phyloP scores from a whole-genome alignment of 2,888 invertebrate genomes.

The Globia sparganii region DNA sequence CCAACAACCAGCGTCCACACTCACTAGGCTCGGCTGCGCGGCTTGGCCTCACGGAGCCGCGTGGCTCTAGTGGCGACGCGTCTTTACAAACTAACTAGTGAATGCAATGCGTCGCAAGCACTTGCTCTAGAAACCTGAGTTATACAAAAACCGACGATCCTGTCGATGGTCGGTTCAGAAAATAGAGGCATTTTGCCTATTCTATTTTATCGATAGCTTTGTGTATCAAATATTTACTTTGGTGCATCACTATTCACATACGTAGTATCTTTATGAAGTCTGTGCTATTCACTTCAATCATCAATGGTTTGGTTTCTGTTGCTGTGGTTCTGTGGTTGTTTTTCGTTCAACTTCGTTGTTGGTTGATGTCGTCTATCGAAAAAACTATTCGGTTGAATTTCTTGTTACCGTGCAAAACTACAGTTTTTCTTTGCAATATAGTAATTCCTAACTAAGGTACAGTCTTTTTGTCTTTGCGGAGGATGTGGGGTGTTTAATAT shows the following conservation, averaged over 20 bases:
- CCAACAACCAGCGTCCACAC: too few relatives aligned
- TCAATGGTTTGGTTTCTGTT: too few relatives aligned
- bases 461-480: constrained; percentile 30
- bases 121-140: not conserved
- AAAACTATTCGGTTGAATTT: constrained; percentile 22
- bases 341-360: constrained; percentile 56
- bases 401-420: constrained; percentile 11
- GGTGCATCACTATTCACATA: constrained; percentile 22
- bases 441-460: constrained; percentile 21
- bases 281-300: too few relatives aligned
- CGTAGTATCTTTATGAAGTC: too few relatives aligned
- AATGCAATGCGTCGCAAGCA: not conserved
- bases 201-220: constrained; percentile 3
- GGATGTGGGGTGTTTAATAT: constrained; percentile 63
- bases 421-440: not conserved
- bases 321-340: constrained; percentile 21
- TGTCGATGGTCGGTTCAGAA: not conserved
- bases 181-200: not conserved
- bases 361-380: constrained; percentile 40
- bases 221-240: constrained; percentile 4
- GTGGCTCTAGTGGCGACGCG: too few relatives aligned
- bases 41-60: too few relatives aligned
- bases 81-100: not conserved
- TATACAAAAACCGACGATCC: not conserved
- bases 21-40: too few relatives aligned